Base-by-base conservation (phyloP, 2,797 vertebrate genomes). In the Sebastes miniatus region DNA sequence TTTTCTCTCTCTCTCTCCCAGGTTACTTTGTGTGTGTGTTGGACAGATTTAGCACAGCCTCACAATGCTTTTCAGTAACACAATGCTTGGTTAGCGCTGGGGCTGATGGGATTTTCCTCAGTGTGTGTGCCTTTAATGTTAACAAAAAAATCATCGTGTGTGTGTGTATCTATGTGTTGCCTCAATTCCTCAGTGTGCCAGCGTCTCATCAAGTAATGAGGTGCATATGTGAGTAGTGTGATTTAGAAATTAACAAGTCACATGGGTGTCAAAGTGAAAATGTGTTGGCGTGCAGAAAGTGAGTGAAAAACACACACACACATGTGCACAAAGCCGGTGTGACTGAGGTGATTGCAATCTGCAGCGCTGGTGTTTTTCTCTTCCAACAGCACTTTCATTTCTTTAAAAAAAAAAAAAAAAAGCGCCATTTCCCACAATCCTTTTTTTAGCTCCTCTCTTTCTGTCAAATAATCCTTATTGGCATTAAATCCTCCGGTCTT, bases 151-250 rank as follows among this genome's bases (percentile, higher is more conserved):
- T 29, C 8, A 62, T 6, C 63, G 43, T 36, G 36, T 34, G 29
- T 68, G 24, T 34, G 47, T 20, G 61, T 43, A 70, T 58, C 76
- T 18, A 82, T 68, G 34, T 50, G 77, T 47, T 18, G 43, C 43
- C 43, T 47, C 50, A 82, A 52, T 86, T 82, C 81, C 75, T 24
- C 16, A 62, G 85, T 36, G 86, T 78, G 82, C 81, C 75, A 16
- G 52, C 73, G 2, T 87, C 76, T 87, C 89, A 88, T 93, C 83
- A 87, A 77, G 78, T 90, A 93, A 92, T 92, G 88, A 89, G 83
- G 73, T 80, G 81, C 87, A 84, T 81, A 81, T 87, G 88, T 69
- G 88, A 87, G 36, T 27, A 12, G 88, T 81, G 87, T 77, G 85
- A 90, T 86, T 87, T 64, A 12, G 69, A 87, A 87, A 89, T 90